Conservation (phyloP, 2,888 invertebrate species). For the Agelastica alni region DNA sequence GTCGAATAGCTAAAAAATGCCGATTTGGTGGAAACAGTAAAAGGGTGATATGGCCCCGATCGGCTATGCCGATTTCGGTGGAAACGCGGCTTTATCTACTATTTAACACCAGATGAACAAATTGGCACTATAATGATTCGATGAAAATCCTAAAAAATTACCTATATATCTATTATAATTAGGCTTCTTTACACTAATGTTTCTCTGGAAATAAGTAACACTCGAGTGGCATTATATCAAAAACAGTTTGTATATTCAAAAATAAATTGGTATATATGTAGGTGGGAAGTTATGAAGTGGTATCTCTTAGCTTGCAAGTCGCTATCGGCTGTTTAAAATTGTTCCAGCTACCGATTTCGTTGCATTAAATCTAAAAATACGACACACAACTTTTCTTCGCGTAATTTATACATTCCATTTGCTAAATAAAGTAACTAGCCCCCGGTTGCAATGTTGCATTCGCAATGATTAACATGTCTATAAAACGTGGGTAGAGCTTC, state of each 20-base stretch:
- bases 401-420: slow-evolving; percentile 33
- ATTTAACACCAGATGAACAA: too few species aligned
- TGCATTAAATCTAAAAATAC: slow-evolving; percentile 28
- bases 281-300: slow-evolving; percentile 46
- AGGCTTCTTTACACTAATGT: too few species aligned
- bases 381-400: slow-evolving; percentile 29
- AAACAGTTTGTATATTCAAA: slow-evolving; percentile 5
- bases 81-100: too few species aligned
- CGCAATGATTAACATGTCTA: slow-evolving; percentile 29
- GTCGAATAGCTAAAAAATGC: too few species aligned
- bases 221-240: too few species aligned
- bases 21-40: too few species aligned
- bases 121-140: too few species aligned
- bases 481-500: neutral
- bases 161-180: too few species aligned
- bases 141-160: too few species aligned
- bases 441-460: slow-evolving; percentile 19
- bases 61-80: too few species aligned
- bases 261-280: slow-evolving; percentile 35
- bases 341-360: slow-evolving; percentile 42
- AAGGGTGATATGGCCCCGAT: too few species aligned
- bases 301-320: slow-evolving; percentile 32
- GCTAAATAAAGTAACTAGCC: slow-evolving; percentile 28
- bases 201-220: too few species aligned
- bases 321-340: slow-evolving; percentile 45